Evolutionary conservation across 2,113 vertebrate species (phyloP).

Genomic region (Neomonachus schauinslandi): DNA sequence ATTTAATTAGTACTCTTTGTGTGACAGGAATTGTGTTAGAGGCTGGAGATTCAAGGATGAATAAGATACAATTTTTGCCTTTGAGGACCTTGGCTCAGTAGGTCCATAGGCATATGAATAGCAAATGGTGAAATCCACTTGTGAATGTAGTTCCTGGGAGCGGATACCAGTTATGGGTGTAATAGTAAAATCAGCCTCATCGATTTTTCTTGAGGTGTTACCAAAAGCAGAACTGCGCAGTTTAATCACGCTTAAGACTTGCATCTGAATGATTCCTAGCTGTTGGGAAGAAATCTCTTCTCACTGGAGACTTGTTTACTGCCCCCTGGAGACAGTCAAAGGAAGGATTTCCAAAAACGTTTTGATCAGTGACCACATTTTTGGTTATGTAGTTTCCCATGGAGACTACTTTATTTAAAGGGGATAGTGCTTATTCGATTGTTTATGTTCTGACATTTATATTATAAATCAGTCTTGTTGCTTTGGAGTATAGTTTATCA

Average conservation of each 20-base stretch:
- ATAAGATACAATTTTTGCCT: neutral
- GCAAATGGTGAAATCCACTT: neutral
- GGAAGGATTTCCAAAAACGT: slow-evolving; percentile 47
- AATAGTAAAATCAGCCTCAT: neutral
- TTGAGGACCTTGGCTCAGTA: neutral
- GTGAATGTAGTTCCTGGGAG: neutral
- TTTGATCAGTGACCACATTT: neutral
- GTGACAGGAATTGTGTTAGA: neutral
- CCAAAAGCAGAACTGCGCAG: neutral
- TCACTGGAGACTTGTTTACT: slow-evolving; percentile 17
- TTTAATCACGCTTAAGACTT: slow-evolving; percentile 9
- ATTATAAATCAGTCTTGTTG: neutral
- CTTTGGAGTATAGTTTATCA: neutral
- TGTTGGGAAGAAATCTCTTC: slow-evolving; percentile 31
- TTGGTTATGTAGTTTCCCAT: slow-evolving; percentile 39
- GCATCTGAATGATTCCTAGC: slow-evolving; percentile 34
- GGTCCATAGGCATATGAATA: neutral
- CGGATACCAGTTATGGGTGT: neutral
- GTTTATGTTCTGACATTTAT: slow-evolving; percentile 12
- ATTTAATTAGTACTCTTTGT: neutral
- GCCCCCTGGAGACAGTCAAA: slow-evolving; percentile 30
- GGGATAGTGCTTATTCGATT: neutral
- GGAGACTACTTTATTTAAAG: slow-evolving; percentile 33
- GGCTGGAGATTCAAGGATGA: neutral
- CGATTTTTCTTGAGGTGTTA: slow-evolving; percentile 21